Base-by-base conservation (phyloP, 2,888 invertebrate genomes). In the Sarcophaga rosellei region DNA sequence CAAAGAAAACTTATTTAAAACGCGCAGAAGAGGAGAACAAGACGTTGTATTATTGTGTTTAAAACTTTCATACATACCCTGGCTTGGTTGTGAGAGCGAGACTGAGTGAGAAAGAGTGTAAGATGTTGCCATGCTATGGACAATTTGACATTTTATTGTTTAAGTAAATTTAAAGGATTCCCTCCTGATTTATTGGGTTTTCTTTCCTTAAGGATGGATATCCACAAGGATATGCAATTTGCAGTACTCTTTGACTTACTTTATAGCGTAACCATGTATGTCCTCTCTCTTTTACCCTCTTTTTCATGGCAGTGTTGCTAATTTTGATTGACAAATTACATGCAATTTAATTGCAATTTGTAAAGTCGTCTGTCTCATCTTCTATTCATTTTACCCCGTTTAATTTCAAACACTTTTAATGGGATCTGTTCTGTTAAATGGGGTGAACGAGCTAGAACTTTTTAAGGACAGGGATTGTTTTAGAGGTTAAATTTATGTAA, bases 341-440 rank as follows among this genome's bases (percentile, higher is more conserved):
- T 79, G 21, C 78, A 88, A 73, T 88, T 87, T 87, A 81, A 87
- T 81, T 78, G 79, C 80, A 86, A 83, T 86, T 87, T 80, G 80
- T 88, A 59, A 62, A 2, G 35, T 35, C 35, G 2, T 35, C 35
- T 35, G 2, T 35, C 35, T 35, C 35, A 62, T 78, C 25, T 45
- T 23, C 11, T n/a, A 12, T 59, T 69, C 23, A 35, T 45, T 66
- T 12, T 45, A 8, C 10, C 21, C 17, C 35, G 35, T 35, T 35
- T 35, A 6, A 35, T 35, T 25, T 35, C 35, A 35, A 25, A 25
- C 25, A 25, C 8, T 35, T 35, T 35, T 35, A 35, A 35, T 35
- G 35, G 8, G 35, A 35, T 35, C 35, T 10, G 0, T 35, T 35
- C 2, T 10, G 10, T 35, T 35, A 35, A 35, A 35, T 1, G 35